Percentiles rank a stretch among this genome's conserved stretches.
Evolutionary conservation across 53 echinoderm and acorn worm genomes (phyloP).

Genomic region (Apostichopus leukothele): DNA sequence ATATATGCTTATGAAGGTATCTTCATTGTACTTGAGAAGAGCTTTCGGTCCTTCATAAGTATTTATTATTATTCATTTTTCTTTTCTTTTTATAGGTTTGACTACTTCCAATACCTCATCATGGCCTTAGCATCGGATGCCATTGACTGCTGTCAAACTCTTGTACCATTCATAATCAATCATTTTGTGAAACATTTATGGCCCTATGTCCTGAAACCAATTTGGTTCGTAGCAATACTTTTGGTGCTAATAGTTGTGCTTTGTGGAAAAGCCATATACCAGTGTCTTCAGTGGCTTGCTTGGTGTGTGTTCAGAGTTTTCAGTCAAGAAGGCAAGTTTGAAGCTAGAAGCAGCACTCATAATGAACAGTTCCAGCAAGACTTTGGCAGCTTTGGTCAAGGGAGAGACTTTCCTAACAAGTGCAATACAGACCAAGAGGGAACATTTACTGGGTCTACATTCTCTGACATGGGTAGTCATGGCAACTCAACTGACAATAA

Average conservation of each 20-base stretch:
- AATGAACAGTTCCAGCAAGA: background rate
- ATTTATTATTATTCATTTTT: too few species aligned
- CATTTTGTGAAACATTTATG: background rate
- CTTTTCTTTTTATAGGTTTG: background rate
- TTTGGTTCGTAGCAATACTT: background rate
- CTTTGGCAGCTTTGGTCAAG: too few species aligned
- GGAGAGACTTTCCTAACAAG: background rate
- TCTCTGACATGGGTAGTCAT: background rate
- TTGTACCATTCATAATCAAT: background rate
- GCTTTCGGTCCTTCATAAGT: too few species aligned
- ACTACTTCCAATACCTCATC: conserved; percentile 14
- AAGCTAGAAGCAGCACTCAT: background rate
- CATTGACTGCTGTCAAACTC: background rate
- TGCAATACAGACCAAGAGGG: background rate
- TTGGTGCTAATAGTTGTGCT: background rate
- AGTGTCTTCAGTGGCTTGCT: background rate
- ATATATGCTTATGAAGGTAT: too few species aligned
- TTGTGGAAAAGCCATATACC: background rate
- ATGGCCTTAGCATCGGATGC: background rate
- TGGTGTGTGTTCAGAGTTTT: background rate
- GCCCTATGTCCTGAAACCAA: conserved; percentile 14
- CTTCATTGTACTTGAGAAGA: too few species aligned
- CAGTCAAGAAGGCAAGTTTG: background rate
- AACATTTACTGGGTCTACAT: background rate
- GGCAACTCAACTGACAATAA: background rate